phyloP scores from a whole-genome alignment of 2,797 vertebrate species.

The Hozukius guyotensis region DNA sequence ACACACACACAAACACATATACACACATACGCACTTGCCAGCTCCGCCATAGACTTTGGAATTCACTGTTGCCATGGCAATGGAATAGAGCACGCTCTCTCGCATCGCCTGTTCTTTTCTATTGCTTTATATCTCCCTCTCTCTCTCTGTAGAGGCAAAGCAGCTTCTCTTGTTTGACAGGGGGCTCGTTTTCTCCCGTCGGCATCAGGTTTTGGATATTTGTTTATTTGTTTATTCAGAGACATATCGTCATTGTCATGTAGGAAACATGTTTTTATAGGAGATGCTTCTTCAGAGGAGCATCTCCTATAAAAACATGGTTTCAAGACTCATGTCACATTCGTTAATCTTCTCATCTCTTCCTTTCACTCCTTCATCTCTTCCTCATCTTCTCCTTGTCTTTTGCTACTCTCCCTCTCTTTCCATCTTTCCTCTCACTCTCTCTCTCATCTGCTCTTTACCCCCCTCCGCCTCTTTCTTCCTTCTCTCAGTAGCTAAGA shows the following conservation, averaged over 20 bases:
- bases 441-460: conserved; percentile 14
- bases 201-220: conserved; percentile 36
- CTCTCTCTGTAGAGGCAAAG: conserved; percentile 36
- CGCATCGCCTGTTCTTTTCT: conserved; percentile 72
- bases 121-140: conserved; percentile 54
- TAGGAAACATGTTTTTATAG: conserved; percentile 6
- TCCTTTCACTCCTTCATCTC: conserved; percentile 15
- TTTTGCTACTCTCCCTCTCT: conserved; percentile 3
- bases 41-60: conserved; percentile 81
- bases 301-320: not conserved
- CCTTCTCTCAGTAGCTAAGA: conserved; percentile 63
- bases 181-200: not conserved
- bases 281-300: conserved; percentile 22
- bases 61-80: conserved; percentile 86
- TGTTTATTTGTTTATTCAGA: not conserved
- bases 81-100: conserved; percentile 78
- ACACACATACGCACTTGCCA: conserved; percentile 37
- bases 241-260: not conserved
- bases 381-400: not conserved
- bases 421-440: conserved; percentile 10
- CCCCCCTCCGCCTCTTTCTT: conserved; percentile 18
- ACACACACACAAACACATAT: conserved; percentile 5
- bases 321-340: conserved; percentile 55
- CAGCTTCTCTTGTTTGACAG: conserved; percentile 42
- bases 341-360: conserved; percentile 33